A percentile compares a stretch with the other conserved stretches of the same genome.
phyloP scores from a whole-genome alignment of 2,888 invertebrate species.

The Hydrotaea cyrtoneurina region DNA sequence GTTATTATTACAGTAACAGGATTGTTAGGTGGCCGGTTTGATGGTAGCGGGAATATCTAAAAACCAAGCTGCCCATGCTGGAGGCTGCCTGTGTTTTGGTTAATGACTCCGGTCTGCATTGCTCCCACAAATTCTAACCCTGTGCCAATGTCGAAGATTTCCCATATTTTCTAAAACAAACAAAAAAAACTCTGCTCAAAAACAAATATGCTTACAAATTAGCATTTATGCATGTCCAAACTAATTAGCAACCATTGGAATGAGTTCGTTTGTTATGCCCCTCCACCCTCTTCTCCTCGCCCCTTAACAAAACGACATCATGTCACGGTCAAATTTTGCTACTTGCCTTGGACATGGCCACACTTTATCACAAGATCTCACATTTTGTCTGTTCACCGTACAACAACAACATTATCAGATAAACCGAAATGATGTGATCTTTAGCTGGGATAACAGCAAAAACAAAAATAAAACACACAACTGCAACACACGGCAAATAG shows the following conservation, averaged over 20 bases:
- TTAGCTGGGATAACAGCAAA: constrained; percentile 20
- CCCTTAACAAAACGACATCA: neutral
- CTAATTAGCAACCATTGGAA: constrained; percentile 27
- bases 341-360: constrained; percentile 2
- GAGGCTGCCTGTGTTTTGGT: too few species aligned
- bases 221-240: constrained; percentile 24
- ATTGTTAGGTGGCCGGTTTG: too few species aligned
- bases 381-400: constrained; percentile 14
- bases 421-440: constrained; percentile 35
- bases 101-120: too few species aligned
- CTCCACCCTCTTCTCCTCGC: too few species aligned
- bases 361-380: constrained; percentile 23
- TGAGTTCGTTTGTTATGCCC: neutral
- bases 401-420: constrained; percentile 37
- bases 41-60: too few species aligned
- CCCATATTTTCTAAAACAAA: too few species aligned
- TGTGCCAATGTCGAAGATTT: too few species aligned
- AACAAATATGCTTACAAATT: neutral
- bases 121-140: too few species aligned
- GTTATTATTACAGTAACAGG: too few species aligned
- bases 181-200: too few species aligned
- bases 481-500: neutral
- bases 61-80: too few species aligned
- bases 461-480: neutral
- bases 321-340: constrained; percentile 25